Evolutionary conservation across 1,140 invertebrate species (phyloP).

Genomic region (Leptopilina clavipes): DNA sequence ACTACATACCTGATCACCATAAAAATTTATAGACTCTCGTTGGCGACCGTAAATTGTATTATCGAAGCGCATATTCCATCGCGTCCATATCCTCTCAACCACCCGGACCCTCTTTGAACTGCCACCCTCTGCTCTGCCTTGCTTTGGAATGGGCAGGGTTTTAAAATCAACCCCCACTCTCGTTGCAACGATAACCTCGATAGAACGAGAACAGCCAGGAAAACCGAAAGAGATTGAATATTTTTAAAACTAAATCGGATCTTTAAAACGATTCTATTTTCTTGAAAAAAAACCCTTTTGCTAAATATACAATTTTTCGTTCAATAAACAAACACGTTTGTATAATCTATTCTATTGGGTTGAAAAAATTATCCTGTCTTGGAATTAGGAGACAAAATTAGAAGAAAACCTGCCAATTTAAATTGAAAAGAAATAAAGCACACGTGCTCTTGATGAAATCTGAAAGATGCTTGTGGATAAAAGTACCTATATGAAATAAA

Average conservation of each 20-base stretch:
- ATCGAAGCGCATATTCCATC: constrained; percentile 65
- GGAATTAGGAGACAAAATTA: no score
- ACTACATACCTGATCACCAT: constrained; percentile 71
- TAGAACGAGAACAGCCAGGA: not conserved
- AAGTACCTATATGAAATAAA: not conserved
- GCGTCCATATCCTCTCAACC: constrained; percentile 46
- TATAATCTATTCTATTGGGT: no score
- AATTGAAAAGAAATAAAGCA: not conserved
- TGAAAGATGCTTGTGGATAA: constrained; percentile 14
- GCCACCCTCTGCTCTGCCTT: constrained; percentile 37
- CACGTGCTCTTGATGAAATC: constrained; percentile 10
- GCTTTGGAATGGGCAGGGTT: constrained; percentile 33
- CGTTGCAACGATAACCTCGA: constrained; percentile 8
- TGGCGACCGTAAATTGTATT: constrained; percentile 72
- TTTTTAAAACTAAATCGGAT: constrained; percentile 8
- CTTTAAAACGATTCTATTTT: not conserved
- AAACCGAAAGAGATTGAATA: constrained; percentile 22
- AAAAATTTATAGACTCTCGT: constrained; percentile 72
- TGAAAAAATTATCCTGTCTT: no score
- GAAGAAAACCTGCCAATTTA: constrained; percentile 5
- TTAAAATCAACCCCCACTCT: constrained; percentile 14
- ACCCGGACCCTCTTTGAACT: constrained; percentile 47
- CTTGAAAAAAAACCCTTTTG: not conserved
- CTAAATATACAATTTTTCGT: no score
- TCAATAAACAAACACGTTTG: no score